Evolutionary conservation across 2,113 vertebrate genomes (phyloP).

Genomic region (Neotoma lepida): DNA sequence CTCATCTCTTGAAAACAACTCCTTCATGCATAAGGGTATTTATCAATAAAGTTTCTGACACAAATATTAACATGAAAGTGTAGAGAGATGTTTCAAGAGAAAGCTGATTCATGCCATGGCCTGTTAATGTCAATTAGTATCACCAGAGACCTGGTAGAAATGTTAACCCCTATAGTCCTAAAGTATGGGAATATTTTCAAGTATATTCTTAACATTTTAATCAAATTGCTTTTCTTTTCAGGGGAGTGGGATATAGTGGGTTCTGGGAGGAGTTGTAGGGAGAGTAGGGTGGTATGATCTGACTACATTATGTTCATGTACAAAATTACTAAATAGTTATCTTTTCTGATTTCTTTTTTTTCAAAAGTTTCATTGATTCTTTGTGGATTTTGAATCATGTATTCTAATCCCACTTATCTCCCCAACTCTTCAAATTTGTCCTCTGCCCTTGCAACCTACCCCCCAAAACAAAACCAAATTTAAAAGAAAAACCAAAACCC

Average conservation of each 20-base stretch:
- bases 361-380: not conserved
- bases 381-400: not conserved
- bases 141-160: not conserved
- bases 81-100: slow-evolving; percentile 39
- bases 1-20: not conserved
- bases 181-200: slow-evolving; percentile 31
- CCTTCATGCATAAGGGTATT: not conserved
- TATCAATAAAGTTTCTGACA: not conserved
- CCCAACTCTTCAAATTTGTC: not conserved
- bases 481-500: no score
- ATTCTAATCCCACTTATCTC: not conserved
- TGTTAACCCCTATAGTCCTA: slow-evolving; percentile 5
- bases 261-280: not conserved
- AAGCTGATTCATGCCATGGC: not conserved
- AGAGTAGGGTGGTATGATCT: not conserved
- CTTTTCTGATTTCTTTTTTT: not conserved
- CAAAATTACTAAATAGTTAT: not conserved
- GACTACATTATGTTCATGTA: not conserved
- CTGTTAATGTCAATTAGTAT: not conserved
- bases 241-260: not conserved
- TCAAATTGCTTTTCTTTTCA: not conserved
- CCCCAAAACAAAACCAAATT: not conserved
- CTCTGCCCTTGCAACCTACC: not conserved
- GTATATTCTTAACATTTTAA: slow-evolving; percentile 13
- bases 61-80: not conserved